Conservation (phyloP, 1,140 invertebrate species). For the Drosophila tani region DNA sequence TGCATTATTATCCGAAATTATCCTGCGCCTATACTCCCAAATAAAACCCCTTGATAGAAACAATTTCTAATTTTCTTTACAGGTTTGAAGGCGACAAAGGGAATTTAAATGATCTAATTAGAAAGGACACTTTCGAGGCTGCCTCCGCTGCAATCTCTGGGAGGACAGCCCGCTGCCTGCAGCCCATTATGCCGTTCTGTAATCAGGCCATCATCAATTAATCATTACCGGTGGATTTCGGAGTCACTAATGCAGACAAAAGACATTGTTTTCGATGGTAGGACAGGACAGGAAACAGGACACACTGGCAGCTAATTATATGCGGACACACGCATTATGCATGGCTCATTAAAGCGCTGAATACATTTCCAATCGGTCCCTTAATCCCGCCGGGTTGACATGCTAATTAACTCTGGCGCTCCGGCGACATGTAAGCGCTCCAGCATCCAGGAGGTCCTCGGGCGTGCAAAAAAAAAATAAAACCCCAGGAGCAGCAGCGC, state of each 20-base stretch:
- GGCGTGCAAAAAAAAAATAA: not conserved
- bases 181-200: slow-evolving; percentile 7
- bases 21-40: not conserved
- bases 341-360: slow-evolving; percentile 71
- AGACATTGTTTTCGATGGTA: slow-evolving; percentile 37
- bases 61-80: not conserved
- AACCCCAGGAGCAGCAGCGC: not conserved
- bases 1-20: no score
- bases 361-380: slow-evolving; percentile 69
- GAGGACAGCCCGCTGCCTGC: not conserved
- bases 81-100: not conserved
- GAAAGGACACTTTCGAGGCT: not conserved
- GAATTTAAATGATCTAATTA: slow-evolving; percentile 18
- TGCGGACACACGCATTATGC: slow-evolving; percentile 64
- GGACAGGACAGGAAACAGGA: slow-evolving; percentile 13
- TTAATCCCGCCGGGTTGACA: slow-evolving; percentile 63
- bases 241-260: slow-evolving; percentile 40
- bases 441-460: slow-evolving; percentile 1
- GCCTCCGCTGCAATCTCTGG: not conserved
- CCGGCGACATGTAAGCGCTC: slow-evolving; percentile 22
- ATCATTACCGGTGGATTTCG: slow-evolving; percentile 42
- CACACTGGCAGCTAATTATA: slow-evolving; percentile 70
- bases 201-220: slow-evolving; percentile 54
- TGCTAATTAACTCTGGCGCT: slow-evolving; percentile 63
- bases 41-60: not conserved